phyloP scores from a whole-genome alignment of 1,140 invertebrate species.

The Idris sp. region DNA sequence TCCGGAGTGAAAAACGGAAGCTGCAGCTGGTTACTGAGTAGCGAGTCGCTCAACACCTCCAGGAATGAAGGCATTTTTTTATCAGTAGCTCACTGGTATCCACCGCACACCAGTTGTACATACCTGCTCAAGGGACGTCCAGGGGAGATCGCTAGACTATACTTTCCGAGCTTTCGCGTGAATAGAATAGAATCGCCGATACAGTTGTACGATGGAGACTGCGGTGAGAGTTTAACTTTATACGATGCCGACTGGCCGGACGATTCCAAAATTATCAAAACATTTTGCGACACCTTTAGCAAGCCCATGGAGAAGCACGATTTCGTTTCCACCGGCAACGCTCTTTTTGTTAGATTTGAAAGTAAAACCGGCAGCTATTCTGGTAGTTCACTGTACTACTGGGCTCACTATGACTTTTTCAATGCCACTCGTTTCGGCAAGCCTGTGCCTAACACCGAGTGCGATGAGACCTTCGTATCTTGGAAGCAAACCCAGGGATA shows the following conservation, averaged over 20 bases:
- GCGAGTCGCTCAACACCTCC: slow-evolving; percentile 84
- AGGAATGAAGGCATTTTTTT: slow-evolving; percentile 92
- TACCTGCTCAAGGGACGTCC: slow-evolving; percentile 90
- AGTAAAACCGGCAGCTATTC: slow-evolving; percentile 94
- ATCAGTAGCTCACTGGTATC: slow-evolving; percentile 94
- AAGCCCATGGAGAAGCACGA: slow-evolving; percentile 94
- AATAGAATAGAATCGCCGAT: slow-evolving; percentile 93
- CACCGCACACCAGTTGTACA: slow-evolving; percentile 92
- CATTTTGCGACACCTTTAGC: slow-evolving; percentile 94
- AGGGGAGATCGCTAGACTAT: slow-evolving; percentile 90
- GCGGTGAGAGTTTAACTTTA: slow-evolving; percentile 91
- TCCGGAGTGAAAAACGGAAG: slow-evolving; percentile 89
- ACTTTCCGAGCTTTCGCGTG: slow-evolving; percentile 93
- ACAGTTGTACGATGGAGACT: slow-evolving; percentile 89
- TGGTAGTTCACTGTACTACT: slow-evolving; percentile 91
- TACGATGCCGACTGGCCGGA: slow-evolving; percentile 92
- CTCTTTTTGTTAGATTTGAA: slow-evolving; percentile 91
- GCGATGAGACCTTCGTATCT: slow-evolving; percentile 90
- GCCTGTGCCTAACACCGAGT: slow-evolving; percentile 86
- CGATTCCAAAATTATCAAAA: slow-evolving; percentile 92
- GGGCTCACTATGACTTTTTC: slow-evolving; percentile 95
- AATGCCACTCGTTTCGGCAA: slow-evolving; percentile 91
- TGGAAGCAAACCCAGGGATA: slow-evolving; percentile 85
- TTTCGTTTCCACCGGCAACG: slow-evolving; percentile 90
- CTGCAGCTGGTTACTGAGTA: slow-evolving; percentile 91